Percentiles rank a stretch among this genome's conserved stretches.
Evolutionary conservation across 2,888 invertebrate genomes (phyloP).

Genomic region (Fragum sueziense): DNA sequence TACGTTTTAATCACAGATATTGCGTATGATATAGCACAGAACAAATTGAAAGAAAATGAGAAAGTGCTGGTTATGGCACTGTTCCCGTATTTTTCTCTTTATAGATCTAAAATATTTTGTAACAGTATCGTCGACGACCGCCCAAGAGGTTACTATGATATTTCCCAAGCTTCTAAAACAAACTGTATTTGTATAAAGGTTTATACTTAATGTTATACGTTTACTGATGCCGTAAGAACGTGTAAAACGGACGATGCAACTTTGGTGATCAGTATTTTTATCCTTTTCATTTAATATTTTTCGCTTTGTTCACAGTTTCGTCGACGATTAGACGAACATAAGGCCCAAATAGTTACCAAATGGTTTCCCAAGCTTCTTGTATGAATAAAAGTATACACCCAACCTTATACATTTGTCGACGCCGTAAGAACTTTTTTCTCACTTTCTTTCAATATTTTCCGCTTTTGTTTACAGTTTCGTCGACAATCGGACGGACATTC

Average conservation of each 20-base stretch:
- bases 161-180: not conserved
- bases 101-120: not conserved
- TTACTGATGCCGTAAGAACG: not conserved
- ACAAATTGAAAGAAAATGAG: too few relatives aligned
- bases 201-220: not conserved
- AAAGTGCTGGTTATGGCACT: not conserved
- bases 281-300: not conserved
- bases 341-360: not conserved
- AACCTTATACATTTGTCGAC: not conserved
- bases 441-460: not conserved
- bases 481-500: not conserved
- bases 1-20: not conserved
- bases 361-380: not conserved
- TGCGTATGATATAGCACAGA: too few relatives aligned
- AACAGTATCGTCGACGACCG: not conserved
- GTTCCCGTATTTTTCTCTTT: not conserved
- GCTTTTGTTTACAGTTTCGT: not conserved
- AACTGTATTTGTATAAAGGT: constrained; percentile 1
- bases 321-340: not conserved
- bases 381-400: not conserved
- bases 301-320: not conserved
- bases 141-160: not conserved
- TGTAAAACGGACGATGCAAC: not conserved
- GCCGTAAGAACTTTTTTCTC: not conserved
- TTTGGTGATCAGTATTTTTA: not conserved